Evolutionary conservation across 2,797 vertebrate genomes (phyloP), one percentile per base, ranked within the genome.

Genomic region (Sylvia borin): DNA sequence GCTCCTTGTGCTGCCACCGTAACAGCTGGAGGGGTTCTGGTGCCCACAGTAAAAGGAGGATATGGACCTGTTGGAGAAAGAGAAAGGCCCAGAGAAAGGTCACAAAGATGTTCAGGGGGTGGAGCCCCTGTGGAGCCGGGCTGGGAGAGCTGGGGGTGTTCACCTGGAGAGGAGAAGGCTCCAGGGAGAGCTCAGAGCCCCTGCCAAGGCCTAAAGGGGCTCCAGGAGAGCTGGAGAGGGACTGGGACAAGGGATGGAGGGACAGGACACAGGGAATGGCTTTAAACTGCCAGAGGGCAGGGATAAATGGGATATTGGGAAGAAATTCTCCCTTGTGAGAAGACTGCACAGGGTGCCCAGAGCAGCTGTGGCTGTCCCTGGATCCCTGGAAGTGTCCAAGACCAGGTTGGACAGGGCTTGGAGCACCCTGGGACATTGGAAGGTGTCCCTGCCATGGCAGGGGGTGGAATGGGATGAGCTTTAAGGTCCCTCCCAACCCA

Each of bases 361-460:
- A 67, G 29, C 0, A 60, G 53, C 40, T 73, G 47, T 73, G 85
- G 68, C 29, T 66, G 53, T 10, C 29, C 51, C 45, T 54, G 53
- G 53, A 66, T 73, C 47, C 40, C 40, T 60, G 40, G 25, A 0
- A 47, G 10, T 53, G n/a, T 0, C 25, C 25, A 5, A 53, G 61
- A 7, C 20, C 53, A 40, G 40, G n/a, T 0, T 53, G 61, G 61
- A 31, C 0, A 0, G 16, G 40, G 34, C 8, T 67, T 3, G 54
- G 76, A 60, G 12, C 14, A 74, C 0, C 17, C 45, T 58, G 53
- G 67, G 13, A 0, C 0, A 4, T 29, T 29, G n/a, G 60, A 1
- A 53, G n/a, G 7, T 47, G 61, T 36, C 61, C 62, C 40, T 88
- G 47, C 3, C 15, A 15, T 7, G 68, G 18, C 40, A 48, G 16